These are phyloP conservation scores for Diarsia brunnea DNA, from an alignment of 2,888 invertebrate species.

Conservation along the genomic window DNA sequence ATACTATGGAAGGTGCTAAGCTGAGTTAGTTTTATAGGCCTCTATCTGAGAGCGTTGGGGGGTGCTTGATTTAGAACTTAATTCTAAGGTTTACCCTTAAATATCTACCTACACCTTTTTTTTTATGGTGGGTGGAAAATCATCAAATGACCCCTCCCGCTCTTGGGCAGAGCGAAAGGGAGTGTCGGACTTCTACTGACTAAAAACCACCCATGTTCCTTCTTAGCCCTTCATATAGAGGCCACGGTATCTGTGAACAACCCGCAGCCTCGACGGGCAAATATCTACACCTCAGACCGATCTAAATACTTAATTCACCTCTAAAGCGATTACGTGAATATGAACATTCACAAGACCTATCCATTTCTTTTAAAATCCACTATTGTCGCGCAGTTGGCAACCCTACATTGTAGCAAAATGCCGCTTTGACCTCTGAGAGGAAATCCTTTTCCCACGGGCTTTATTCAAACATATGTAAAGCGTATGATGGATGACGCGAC, in stretches of 20 bases:
- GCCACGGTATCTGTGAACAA: too few species aligned
- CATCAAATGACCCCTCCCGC: too few species aligned
- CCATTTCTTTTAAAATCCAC: conserved; percentile 14
- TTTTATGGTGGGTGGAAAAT: too few species aligned
- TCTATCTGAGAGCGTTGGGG: background rate
- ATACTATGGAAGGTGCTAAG: background rate
- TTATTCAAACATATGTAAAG: conserved; percentile 92
- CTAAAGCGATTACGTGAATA: background rate
- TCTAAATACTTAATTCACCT: background rate
- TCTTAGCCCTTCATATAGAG: too few species aligned
- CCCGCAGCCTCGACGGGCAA: too few species aligned
- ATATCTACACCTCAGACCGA: background rate
- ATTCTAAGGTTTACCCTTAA: background rate
- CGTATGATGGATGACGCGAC: conserved; percentile 90
- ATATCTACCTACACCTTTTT: too few species aligned
- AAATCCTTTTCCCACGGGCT: conserved; percentile 91
- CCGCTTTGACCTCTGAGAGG: conserved; percentile 89
- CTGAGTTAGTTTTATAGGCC: background rate
- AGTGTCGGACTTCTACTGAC: too few species aligned
- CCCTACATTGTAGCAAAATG: conserved; percentile 81
- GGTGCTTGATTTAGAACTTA: background rate
- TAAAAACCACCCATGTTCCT: too few species aligned
- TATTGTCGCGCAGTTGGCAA: conserved; percentile 69
- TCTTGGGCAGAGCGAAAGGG: too few species aligned
- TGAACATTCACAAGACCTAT: conserved; percentile 14